Percentiles rank a stretch among this genome's conserved stretches.
phyloP scores from a whole-genome alignment of 2,797 vertebrate species.

The Cyprinodon diabolis region DNA sequence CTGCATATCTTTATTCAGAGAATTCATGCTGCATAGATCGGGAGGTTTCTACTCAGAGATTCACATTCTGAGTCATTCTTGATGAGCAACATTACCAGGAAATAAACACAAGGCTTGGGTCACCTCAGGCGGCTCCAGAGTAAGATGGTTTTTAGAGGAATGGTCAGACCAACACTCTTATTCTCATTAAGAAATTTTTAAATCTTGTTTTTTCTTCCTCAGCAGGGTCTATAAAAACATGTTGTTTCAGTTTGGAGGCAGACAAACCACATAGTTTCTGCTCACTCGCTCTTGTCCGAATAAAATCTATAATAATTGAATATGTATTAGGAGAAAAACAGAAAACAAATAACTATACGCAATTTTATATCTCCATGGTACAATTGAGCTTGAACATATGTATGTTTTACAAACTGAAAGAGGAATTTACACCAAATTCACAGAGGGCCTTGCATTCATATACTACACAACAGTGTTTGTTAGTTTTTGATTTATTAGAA shows the following conservation, averaged over 20 bases:
- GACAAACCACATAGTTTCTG: neutral
- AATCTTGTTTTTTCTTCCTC: neutral
- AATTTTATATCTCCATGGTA: neutral
- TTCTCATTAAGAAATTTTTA: neutral
- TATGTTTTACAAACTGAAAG: neutral
- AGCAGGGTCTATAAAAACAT: neutral
- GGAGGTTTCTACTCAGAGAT: slow-evolving; percentile 5
- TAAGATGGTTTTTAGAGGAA: neutral
- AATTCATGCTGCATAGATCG: slow-evolving; percentile 14
- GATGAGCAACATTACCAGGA: neutral
- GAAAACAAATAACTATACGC: neutral
- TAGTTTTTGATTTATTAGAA: neutral
- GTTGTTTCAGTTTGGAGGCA: neutral
- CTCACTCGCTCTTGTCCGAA: neutral
- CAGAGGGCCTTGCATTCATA: neutral
- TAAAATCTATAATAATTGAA: neutral
- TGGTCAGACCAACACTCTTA: neutral
- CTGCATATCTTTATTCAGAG: slow-evolving; percentile 24
- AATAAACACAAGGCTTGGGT: neutral
- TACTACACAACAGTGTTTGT: neutral
- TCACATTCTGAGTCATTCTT: slow-evolving; percentile 15
- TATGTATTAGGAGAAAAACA: too few species aligned
- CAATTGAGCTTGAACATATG: neutral
- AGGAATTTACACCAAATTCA: neutral
- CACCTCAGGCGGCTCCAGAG: neutral